These are phyloP conservation scores for Ypsolopha scabrella DNA, from an alignment of 2,888 invertebrate species.

Conservation along the genomic window DNA sequence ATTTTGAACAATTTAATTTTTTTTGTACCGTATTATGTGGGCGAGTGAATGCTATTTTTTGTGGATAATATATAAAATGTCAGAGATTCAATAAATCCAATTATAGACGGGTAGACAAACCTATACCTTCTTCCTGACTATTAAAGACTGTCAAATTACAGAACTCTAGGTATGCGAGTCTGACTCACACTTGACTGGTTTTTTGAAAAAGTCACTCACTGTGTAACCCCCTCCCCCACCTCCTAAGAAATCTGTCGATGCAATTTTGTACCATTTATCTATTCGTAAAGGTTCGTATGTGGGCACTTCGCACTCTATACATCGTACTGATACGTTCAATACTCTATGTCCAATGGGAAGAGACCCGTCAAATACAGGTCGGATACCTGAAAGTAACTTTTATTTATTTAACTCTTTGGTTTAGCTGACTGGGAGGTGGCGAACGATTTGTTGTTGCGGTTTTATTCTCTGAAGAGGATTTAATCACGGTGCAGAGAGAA, in stretches of 20 bases:
- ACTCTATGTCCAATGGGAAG: conserved; percentile 70
- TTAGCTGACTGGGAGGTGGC: background rate
- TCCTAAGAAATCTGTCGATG: conserved; percentile 68
- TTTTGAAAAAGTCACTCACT: conserved; percentile 60
- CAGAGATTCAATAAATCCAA: conserved; percentile 62
- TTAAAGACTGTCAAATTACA: too few relatives aligned
- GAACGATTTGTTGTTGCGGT: background rate
- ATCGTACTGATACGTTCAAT: conserved; percentile 63
- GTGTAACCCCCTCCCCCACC: conserved; percentile 76
- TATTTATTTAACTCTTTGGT: background rate
- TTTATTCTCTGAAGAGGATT: too few relatives aligned
- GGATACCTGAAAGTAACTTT: conserved; percentile 58
- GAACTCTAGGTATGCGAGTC: too few relatives aligned
- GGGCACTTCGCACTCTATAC: conserved; percentile 74
- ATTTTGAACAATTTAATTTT: too few relatives aligned
- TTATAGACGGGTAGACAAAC: conserved; percentile 55
- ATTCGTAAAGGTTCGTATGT: conserved; percentile 67
- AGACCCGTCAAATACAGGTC: conserved; percentile 67
- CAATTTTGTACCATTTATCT: conserved; percentile 71
- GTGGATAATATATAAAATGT: too few relatives aligned
- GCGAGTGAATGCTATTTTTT: too few relatives aligned
- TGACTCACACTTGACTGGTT: too few relatives aligned
- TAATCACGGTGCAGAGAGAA: too few relatives aligned
- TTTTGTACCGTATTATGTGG: too few relatives aligned
- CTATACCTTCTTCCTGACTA: too few relatives aligned